Evolutionary conservation across 1,140 invertebrate species (phyloP).

Genomic region (Aricia agestis): DNA sequence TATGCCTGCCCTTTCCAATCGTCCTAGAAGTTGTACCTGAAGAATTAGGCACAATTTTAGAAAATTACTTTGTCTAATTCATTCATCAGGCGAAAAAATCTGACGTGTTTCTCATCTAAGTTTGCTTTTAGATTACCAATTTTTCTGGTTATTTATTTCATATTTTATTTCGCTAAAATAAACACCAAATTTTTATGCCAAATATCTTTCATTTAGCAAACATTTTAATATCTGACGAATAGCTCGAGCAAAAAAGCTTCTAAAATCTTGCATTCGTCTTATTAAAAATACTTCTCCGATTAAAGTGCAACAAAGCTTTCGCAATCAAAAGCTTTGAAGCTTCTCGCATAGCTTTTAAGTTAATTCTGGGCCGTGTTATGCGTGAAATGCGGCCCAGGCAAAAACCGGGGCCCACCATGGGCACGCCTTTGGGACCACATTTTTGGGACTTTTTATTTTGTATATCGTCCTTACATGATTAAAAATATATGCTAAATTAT

Average conservation of each 20-base stretch:
- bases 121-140: no score
- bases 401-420: conserved; percentile 1
- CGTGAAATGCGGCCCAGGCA: conserved; percentile 16
- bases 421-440: not conserved
- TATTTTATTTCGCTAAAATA: no score
- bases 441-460: not conserved
- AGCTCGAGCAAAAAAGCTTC: not conserved
- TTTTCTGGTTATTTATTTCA: no score
- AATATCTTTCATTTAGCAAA: not conserved
- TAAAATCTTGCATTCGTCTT: not conserved
- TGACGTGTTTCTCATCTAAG: no score
- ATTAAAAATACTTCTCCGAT: conserved; percentile 12
- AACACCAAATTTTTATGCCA: no score
- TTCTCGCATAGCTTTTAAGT: conserved; percentile 13
- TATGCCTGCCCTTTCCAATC: no score
- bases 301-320: conserved; percentile 4
- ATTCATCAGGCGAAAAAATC: no score
- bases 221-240: not conserved
- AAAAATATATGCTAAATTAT: no score
- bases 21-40: no score
- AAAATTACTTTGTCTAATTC: no score
- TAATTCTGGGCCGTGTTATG: not conserved
- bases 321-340: conserved; percentile 7
- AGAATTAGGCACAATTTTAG: no score
- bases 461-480: not conserved